Evolutionary conservation across 2,113 vertebrate genomes (phyloP).

Genomic region (Rhipidura dahli): DNA sequence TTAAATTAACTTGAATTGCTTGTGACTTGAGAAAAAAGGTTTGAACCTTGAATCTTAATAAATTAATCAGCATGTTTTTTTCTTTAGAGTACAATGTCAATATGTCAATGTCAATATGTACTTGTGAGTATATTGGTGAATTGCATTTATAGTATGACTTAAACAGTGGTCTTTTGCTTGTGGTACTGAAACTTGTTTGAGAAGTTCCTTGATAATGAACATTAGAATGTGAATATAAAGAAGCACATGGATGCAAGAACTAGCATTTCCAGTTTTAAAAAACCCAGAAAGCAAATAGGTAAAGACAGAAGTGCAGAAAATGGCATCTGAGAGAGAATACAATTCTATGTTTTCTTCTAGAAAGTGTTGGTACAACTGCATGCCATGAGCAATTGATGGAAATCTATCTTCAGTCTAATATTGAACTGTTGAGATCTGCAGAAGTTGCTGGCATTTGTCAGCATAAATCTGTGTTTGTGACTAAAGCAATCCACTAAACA

Average conservation of each 20-base stretch:
- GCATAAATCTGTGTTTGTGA: not conserved
- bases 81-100: not conserved
- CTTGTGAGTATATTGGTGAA: not conserved
- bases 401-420: not conserved
- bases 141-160: not conserved
- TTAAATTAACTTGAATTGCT: not conserved
- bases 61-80: not conserved
- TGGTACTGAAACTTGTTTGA: not conserved
- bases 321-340: not conserved
- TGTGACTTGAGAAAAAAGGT: not conserved
- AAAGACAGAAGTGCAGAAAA: not conserved
- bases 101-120: not conserved
- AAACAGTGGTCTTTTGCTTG: not conserved
- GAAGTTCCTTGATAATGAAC: not conserved
- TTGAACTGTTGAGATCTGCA: not conserved
- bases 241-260: not conserved
- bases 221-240: not conserved
- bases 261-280: not conserved
- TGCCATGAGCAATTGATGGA: not conserved
- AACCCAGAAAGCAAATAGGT: not conserved
- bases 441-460: not conserved
- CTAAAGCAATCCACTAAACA: not conserved
- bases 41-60: not conserved
- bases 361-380: not conserved
- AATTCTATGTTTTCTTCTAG: not conserved